phyloP scores from a whole-genome alignment of 2,888 invertebrate genomes.

The Entomobrya multifasciata region DNA sequence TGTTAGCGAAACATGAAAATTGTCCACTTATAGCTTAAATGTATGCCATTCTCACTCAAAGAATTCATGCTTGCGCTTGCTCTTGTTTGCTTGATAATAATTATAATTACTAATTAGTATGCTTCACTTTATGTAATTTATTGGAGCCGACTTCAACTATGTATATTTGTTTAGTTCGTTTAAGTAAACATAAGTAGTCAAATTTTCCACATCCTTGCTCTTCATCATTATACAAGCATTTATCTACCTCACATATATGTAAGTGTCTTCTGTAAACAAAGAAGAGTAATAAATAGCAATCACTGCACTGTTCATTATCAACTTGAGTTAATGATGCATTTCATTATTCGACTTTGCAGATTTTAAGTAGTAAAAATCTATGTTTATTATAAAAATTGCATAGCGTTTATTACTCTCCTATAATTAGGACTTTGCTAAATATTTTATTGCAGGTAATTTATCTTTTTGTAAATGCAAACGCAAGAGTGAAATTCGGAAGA shows the following conservation, averaged over 20 bases:
- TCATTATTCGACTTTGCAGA: background rate
- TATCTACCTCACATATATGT: background rate
- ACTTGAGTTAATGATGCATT: slow-evolving; percentile 10
- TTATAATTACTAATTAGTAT: slow-evolving; percentile 53
- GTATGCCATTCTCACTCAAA: background rate
- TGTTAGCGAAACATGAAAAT: background rate
- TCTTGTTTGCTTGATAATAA: slow-evolving; percentile 5
- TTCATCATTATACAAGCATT: background rate
- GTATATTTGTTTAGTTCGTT: background rate
- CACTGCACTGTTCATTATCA: slow-evolving; percentile 45
- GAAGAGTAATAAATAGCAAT: background rate
- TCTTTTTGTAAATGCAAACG: too few relatives aligned
- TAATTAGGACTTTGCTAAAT: too few relatives aligned
- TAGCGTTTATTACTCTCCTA: background rate
- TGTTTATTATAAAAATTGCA: background rate
- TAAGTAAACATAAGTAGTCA: background rate
- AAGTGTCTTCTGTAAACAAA: background rate
- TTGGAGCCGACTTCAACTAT: background rate
- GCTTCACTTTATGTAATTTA: slow-evolving; percentile 29
- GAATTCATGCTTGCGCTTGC: slow-evolving; percentile 23
- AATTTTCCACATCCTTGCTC: too few relatives aligned
- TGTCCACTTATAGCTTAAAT: background rate
- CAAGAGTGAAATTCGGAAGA: too few relatives aligned
- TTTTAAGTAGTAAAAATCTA: background rate
- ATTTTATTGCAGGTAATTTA: too few relatives aligned